These are phyloP conservation scores for Frankliniella fusca DNA, from an alignment of 2,888 invertebrate genomes.

Conservation along the genomic window DNA sequence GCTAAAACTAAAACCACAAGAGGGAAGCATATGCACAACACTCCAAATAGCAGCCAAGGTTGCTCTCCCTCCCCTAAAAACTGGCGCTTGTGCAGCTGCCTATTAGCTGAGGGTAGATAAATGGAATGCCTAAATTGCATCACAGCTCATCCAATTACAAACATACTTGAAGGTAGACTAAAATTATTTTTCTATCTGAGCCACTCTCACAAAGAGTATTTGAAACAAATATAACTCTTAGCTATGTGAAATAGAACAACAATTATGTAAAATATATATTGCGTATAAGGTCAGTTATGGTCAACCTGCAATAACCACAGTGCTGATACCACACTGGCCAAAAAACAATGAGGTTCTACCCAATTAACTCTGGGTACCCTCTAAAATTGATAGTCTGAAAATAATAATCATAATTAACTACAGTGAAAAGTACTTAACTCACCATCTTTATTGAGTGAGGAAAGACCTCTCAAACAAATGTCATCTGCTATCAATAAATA, in stretches of 20 bases:
- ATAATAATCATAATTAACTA: background rate
- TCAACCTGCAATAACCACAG: conserved; percentile 4
- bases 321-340: background rate
- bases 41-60: background rate
- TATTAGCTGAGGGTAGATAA: background rate
- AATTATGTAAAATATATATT: conserved; percentile 7
- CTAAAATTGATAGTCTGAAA: background rate
- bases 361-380: background rate
- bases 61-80: background rate
- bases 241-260: conserved; percentile 6
- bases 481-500: conserved; percentile 12
- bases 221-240: background rate
- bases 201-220: background rate
- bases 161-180: background rate
- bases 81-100: background rate
- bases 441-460: background rate
- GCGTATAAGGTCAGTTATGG: background rate
- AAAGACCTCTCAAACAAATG: background rate
- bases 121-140: conserved; percentile 22
- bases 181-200: too few relatives aligned
- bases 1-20: background rate
- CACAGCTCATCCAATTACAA: conserved; percentile 2
- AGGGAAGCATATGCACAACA: conserved; percentile 16
- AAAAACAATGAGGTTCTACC: background rate
- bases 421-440: background rate